Base-by-base conservation (phyloP, 2,113 vertebrate genomes). In the Pyrgilauda ruficollis region DNA sequence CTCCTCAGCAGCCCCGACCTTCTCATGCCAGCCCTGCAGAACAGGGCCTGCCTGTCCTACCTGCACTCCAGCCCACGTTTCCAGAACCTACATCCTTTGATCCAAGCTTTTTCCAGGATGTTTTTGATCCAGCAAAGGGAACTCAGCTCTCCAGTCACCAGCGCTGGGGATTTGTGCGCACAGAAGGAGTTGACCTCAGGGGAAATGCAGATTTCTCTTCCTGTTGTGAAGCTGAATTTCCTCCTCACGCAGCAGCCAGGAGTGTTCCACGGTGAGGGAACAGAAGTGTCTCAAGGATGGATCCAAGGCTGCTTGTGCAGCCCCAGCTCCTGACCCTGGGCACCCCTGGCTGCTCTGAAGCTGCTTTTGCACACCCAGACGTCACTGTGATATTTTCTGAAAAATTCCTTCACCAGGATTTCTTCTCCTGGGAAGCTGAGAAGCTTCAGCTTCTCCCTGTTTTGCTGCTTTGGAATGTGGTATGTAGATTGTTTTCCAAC, bases 231-330 rank as follows among this genome's bases (percentile, higher is more conserved):
- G 16, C 13, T 35, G 53, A 37, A 61, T 82, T 78, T 46, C 27
- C 19, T 66, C 69, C 64, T 66, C 64, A 12, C 2, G 4, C 23
- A 12, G 31, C 1, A 73, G 46, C 27, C 9, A 11, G 49, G 27
- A 35, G 18, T 8, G 31, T 11, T 63, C 20, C 30, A 33, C 1
- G 33, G 37, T 5, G 67, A 33, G 73, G 33, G 77, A 58, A 37
- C 11, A n/a, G 1, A 49, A 50, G 9, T 3, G 1, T 1, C 56
- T 49, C 1, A 4, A 1, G 58, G 39, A 55, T 21, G 56, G 39
- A 50, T 13, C 47, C 69, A 23, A 14, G 1, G 10, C 0, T 24
- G n/a, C 6, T 18, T 17, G 1, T 19, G 47, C 10, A 69, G 33
- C 31, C 72, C 26, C 10, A 69, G 33, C 31, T 75, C 26, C 72